Conservation (phyloP, 2,113 vertebrate genomes). For the Typhlomys cinereus region DNA sequence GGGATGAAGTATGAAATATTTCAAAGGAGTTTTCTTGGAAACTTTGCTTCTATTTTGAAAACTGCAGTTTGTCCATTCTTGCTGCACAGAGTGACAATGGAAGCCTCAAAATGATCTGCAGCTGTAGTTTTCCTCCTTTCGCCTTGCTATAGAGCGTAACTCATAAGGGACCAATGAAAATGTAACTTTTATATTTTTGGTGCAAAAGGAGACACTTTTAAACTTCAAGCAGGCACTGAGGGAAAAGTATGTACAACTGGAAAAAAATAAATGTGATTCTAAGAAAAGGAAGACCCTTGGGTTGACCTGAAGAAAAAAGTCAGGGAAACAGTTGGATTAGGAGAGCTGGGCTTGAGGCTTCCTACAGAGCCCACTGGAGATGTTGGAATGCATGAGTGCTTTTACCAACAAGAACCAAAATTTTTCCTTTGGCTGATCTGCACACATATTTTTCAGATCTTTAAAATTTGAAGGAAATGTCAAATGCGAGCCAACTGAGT, state of each 20-base stretch:
- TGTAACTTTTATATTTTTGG: constrained; percentile 39
- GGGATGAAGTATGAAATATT: neutral
- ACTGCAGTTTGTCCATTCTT: neutral
- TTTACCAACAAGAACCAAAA: constrained; percentile 23
- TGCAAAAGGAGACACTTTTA: constrained; percentile 52
- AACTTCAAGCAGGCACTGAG: neutral
- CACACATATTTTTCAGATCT: constrained; percentile 40
- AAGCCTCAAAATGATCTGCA: constrained; percentile 21
- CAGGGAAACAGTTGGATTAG: neutral
- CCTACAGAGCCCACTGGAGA: constrained; percentile 14
- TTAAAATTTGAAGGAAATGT: constrained; percentile 45
- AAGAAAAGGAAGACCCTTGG: neutral
- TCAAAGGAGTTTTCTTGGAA: constrained; percentile 23
- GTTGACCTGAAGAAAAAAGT: constrained; percentile 43
- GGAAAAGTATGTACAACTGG: constrained; percentile 41
- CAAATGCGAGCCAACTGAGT: constrained; percentile 68
- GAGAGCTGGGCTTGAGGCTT: neutral
- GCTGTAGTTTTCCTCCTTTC: constrained; percentile 51
- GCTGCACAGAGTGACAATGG: neutral
- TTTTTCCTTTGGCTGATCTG: constrained; percentile 43
- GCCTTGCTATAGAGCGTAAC: neutral
- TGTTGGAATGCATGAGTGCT: neutral
- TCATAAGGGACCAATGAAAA: neutral
- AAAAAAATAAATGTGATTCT: constrained; percentile 66
- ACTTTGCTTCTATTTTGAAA: constrained; percentile 32